Base-by-base conservation (phyloP, 2,113 vertebrate genomes). In the Ceratotherium simum region DNA sequence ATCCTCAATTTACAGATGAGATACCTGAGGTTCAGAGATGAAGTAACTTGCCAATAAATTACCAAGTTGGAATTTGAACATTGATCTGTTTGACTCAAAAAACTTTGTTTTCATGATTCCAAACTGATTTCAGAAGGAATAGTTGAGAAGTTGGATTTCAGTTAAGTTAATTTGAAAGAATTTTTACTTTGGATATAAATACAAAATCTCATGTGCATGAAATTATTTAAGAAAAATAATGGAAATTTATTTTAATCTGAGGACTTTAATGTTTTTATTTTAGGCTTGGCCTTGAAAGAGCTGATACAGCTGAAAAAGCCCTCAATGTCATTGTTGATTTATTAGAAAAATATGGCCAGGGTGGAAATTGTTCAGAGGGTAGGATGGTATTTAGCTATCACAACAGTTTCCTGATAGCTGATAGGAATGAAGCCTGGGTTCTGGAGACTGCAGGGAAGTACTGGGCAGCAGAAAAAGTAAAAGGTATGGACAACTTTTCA, bases 381-480 rank as follows among this genome's bases (percentile, higher is more conserved):
- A 88, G 98, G 3, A 98, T 98, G 98, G 87, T 92, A 58, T 99
- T 99, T 98, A 99, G 99, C 31, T 99, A 99, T 98, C 98, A 99
- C 98, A 99, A 99, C 99, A 99, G 99, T 97, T 99, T 99, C 98
- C 99, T 99, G 79, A 99, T 99, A 98, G 99, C 99, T 0, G 99
- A 99, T 98, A 99, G 99, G 97, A 99, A 98, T 36, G 99, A 99
- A 98, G 99, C 99, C 0, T 99, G 99, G 99, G 98, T 99, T 97
- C 98, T 99, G 98, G 99, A 99, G 98, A 99, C 99, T 8, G 99
- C 99, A 67, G 99, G 99, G 91, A 99, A 99, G 97, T 98, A 99
- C 97, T 99, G 99, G 99, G 99, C 99, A 90, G 99, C 99, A 92
- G 99, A 99, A 98, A 99, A 98, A 99, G 96, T 99, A 81, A 98